These are phyloP conservation scores for Myiagra hebetior DNA, from an alignment of 2,113 vertebrate species.

Conservation along the genomic window DNA sequence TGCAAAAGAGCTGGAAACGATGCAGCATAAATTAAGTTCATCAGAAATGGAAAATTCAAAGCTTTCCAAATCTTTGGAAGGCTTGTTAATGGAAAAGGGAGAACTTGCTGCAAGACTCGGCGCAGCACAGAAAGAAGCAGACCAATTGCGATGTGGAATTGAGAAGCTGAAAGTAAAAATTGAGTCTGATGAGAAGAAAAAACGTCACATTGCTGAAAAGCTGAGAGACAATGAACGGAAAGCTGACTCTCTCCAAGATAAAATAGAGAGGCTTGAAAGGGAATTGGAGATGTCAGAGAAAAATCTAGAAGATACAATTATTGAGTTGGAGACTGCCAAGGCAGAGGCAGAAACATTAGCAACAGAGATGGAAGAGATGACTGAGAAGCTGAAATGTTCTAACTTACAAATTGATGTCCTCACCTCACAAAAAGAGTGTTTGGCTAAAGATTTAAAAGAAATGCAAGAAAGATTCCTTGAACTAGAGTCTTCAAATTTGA, in stretches of 20 bases:
- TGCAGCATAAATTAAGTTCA: slow-evolving; percentile 72
- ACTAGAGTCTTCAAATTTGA: slow-evolving; percentile 29
- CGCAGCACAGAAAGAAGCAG: slow-evolving; percentile 83
- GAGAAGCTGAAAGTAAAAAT: slow-evolving; percentile 89
- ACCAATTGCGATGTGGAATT: slow-evolving; percentile 81
- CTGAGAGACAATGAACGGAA: slow-evolving; percentile 79
- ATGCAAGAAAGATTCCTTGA: slow-evolving; percentile 31
- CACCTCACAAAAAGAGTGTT: slow-evolving; percentile 71
- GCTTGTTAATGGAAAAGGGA: slow-evolving; percentile 80
- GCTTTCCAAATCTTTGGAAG: slow-evolving; percentile 77
- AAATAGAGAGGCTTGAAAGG: slow-evolving; percentile 79
- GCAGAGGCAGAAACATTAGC: slow-evolving; percentile 78
- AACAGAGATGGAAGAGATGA: slow-evolving; percentile 23
- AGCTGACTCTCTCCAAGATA: slow-evolving; percentile 70
- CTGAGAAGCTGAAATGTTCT: background rate
- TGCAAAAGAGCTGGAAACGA: slow-evolving; percentile 66
- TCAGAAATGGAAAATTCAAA: slow-evolving; percentile 73
- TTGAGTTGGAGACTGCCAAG: slow-evolving; percentile 80
- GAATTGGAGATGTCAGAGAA: slow-evolving; percentile 77
- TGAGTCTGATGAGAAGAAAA: slow-evolving; percentile 86
- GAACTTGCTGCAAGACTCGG: slow-evolving; percentile 81
- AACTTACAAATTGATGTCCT: slow-evolving; percentile 58
- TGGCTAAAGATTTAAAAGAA: slow-evolving; percentile 67
- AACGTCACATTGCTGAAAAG: slow-evolving; percentile 70
- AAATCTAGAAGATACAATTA: slow-evolving; percentile 76